Conservation (phyloP, 2,888 invertebrate species). For the Caenorhabditis sinica region DNA sequence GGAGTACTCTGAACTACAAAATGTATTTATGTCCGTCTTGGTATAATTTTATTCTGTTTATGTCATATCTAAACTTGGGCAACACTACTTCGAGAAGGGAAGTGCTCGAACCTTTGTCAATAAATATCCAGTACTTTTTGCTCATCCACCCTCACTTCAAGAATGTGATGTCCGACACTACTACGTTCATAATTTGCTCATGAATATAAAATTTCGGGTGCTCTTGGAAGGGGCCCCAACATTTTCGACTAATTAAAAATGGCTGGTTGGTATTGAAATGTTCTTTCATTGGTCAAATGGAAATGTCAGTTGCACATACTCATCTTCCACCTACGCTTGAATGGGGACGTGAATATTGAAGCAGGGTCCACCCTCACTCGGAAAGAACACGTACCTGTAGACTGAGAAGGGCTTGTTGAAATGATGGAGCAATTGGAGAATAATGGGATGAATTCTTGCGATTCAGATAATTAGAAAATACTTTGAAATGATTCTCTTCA, state of each 20-base stretch:
- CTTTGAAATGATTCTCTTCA: constrained; percentile 77
- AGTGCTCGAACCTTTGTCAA: not conserved
- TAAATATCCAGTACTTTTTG: not conserved
- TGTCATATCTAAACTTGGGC: not conserved
- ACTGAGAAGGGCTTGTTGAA: constrained; percentile 81
- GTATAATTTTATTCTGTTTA: not conserved
- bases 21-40: not conserved
- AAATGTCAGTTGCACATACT: constrained; percentile 56
- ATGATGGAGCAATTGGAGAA: constrained; percentile 82
- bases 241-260: constrained; percentile 50
- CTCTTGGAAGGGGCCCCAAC: not conserved
- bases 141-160: constrained; percentile 24
- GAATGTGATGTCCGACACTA: constrained; percentile 19
- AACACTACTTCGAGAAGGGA: not conserved
- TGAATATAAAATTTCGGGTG: constrained; percentile 14
- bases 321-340: constrained; percentile 57
- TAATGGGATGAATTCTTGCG: constrained; percentile 83
- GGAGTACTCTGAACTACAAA: not conserved
- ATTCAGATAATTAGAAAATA: constrained; percentile 81
- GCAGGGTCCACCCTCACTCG: constrained; percentile 44
- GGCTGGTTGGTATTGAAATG: constrained; percentile 19
- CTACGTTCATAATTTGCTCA: constrained; percentile 22
- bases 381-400: constrained; percentile 74
- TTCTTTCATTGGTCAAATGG: constrained; percentile 44
- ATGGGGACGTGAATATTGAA: constrained; percentile 38